Evolutionary conservation across 2,113 vertebrate genomes (phyloP).

Genomic region (Lamprologus callipterus): DNA sequence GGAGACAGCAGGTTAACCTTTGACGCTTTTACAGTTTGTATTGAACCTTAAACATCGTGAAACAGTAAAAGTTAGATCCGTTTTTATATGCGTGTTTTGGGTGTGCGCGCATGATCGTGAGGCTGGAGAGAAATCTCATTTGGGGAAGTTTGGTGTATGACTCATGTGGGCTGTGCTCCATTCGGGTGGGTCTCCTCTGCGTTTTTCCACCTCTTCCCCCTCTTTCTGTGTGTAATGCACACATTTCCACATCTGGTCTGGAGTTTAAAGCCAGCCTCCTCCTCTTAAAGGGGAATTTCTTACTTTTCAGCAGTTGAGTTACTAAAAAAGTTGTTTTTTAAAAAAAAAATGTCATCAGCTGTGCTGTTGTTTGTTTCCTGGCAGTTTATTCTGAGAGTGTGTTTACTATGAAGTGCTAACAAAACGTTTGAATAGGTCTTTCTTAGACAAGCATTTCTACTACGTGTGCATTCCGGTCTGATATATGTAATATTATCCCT

Average conservation of each 20-base stretch:
- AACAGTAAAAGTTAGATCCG: background rate
- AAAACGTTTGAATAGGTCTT: background rate
- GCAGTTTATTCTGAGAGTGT: background rate
- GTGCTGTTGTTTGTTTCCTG: background rate
- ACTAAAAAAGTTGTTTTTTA: background rate
- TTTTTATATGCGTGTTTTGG: background rate
- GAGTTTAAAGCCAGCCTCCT: background rate
- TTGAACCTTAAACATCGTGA: background rate
- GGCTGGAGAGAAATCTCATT: background rate
- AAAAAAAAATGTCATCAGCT: background rate
- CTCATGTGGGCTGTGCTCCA: constrained; percentile 44
- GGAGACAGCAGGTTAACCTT: background rate
- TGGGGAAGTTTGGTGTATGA: constrained; percentile 49
- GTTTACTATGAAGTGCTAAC: background rate
- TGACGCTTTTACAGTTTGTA: background rate
- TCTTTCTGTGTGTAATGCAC: constrained; percentile 4
- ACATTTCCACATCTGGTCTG: constrained; percentile 10
- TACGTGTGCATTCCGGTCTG: background rate
- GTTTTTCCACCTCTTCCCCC: background rate
- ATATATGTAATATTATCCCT: background rate
- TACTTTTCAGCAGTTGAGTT: background rate
- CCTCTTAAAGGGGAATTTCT: constrained; percentile 41
- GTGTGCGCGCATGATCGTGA: background rate
- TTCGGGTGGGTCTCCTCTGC: constrained; percentile 27
- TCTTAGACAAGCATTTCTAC: background rate